Evolutionary conservation across 2,888 invertebrate species (phyloP).

Genomic region (Meliscaeva auricollis): DNA sequence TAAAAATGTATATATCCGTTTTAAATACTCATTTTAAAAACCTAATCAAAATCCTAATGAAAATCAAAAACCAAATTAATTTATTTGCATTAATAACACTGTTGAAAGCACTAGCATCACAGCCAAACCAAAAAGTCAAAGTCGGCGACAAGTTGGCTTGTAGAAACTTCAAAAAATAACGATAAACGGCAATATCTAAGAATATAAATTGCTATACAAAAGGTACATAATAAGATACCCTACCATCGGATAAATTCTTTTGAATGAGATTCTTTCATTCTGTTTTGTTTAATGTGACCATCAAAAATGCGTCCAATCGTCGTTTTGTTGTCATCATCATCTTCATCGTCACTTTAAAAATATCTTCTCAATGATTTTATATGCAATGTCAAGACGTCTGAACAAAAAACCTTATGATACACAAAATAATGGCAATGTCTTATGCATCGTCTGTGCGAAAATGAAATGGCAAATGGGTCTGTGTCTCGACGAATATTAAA

Average conservation of each 20-base stretch:
- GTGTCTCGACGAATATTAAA: constrained; percentile 12
- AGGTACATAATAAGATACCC: constrained; percentile 44
- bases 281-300: constrained; percentile 23
- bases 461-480: constrained; percentile 49
- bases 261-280: not conserved
- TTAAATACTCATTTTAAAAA: too few species aligned
- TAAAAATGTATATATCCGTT: too few species aligned
- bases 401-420: not conserved
- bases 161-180: too few species aligned
- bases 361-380: constrained; percentile 53
- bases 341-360: constrained; percentile 22
- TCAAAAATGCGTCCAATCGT: constrained; percentile 31
- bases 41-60: too few species aligned
- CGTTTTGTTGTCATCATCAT: too few species aligned
- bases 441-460: constrained; percentile 4
- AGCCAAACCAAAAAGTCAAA: not conserved
- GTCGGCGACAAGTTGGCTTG: not conserved
- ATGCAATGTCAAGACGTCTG: not conserved
- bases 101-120: too few species aligned
- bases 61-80: too few species aligned
- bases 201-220: constrained; percentile 26
- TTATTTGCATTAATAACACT: too few species aligned
- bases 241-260: constrained; percentile 9
- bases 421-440: constrained; percentile 4
- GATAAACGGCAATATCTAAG: constrained; percentile 33